These are phyloP conservation scores for Idaea biselata DNA, from an alignment of 2,888 invertebrate species.

Conservation along the genomic window DNA sequence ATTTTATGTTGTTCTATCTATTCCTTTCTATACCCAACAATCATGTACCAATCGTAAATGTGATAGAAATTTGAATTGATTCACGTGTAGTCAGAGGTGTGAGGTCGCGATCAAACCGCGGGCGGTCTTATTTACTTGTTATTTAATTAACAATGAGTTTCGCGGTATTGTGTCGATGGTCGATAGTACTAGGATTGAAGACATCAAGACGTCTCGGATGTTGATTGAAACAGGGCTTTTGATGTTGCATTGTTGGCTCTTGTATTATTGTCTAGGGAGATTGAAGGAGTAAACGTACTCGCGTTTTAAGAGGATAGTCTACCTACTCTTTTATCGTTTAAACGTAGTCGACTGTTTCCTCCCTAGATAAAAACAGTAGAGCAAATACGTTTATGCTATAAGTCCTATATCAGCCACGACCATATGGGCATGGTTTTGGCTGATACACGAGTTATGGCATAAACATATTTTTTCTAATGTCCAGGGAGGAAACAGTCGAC, in stretches of 20 bases:
- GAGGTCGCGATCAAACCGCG: slow-evolving; percentile 6
- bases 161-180: not conserved
- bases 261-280: not conserved
- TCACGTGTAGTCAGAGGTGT: slow-evolving; percentile 14
- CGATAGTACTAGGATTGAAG: not conserved
- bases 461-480: too few species aligned
- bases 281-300: not conserved
- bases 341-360: too few species aligned
- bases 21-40: slow-evolving; percentile 6
- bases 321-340: too few species aligned
- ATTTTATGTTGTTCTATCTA: slow-evolving; percentile 3
- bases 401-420: too few species aligned
- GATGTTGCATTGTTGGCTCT: not conserved
- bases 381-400: too few species aligned
- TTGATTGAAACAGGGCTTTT: not conserved
- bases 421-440: too few species aligned
- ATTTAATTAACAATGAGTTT: not conserved
- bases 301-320: too few species aligned
- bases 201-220: not conserved
- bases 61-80: slow-evolving; percentile 23
- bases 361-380: too few species aligned
- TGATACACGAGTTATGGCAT: too few species aligned
- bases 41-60: slow-evolving; percentile 12
- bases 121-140: slow-evolving; percentile 11
- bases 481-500: too few species aligned